Evolutionary conservation across 1,140 invertebrate genomes (phyloP), one percentile per base, ranked within the genome.

Genomic region (Brevipalpus yothersi): DNA sequence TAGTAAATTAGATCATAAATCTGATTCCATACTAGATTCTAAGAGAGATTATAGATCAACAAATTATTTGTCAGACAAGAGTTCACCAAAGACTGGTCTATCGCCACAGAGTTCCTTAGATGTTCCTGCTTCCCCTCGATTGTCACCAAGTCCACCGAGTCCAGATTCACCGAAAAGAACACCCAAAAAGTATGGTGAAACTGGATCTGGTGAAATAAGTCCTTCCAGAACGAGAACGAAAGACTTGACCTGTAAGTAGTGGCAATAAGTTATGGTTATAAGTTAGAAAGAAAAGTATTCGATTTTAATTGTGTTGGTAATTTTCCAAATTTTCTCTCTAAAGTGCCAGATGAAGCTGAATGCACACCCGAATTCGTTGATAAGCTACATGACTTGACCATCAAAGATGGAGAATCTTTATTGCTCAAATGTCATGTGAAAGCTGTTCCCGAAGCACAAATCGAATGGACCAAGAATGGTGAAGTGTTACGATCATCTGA

Each of bases 381-480:
- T 43, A 79, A 80, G 63, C 76, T 81, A 19, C 72, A 87, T 17
- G 80, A 84, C 68, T 81, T 82, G 64, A 78, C 75, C 5, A 77
- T 89, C 40, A 79, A 80, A 31, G 89, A 93, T 70, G 89, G 87
- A 8, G 83, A 86, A 60, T 77, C 79, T 45, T 71, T 91, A 56
- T 77, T 81, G 60, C 73, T 93, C 12, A 80, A 92, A 67, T 84
- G 96, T 11, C 79, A 89, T 1, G 81, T 99, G 60, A 96, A 97
- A 73, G 94, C 92, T 4, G 87, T 86, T 72, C 94, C 94, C 0
- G 86, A 86, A 69, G 92, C 93, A 12, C 86, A 82, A 66, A 84
- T 94, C 61, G 83, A 81, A 17, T 99, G 94, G 94, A 79, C 85
- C n/a, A 77, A 85, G 61, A 91, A 96, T 66, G 87, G 86, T 40